These are phyloP conservation scores for Mus minutoides DNA, from an alignment of 2,797 vertebrate species.

Conservation along the genomic window DNA sequence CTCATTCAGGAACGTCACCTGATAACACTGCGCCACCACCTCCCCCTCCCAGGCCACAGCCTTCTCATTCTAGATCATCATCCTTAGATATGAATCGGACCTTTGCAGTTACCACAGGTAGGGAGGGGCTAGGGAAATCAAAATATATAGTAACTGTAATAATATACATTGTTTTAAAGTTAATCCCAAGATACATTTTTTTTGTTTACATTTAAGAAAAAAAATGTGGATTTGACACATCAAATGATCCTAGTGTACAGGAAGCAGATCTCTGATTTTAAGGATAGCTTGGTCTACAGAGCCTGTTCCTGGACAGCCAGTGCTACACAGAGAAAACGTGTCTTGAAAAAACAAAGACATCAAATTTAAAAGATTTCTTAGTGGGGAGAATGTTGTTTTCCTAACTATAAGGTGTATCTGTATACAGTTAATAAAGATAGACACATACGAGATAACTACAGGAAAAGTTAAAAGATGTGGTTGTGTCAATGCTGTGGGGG, in stretches of 20 bases:
- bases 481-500: neutral
- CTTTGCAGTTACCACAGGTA: slow-evolving; percentile 92
- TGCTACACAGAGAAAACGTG: neutral
- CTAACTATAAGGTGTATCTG: neutral
- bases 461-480: neutral
- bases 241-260: neutral
- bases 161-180: slow-evolving; percentile 30
- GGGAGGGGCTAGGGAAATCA: slow-evolving; percentile 27
- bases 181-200: slow-evolving; percentile 16
- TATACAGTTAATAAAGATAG: slow-evolving; percentile 22
- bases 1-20: slow-evolving; percentile 97
- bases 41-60: slow-evolving; percentile 95
- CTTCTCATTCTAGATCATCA: slow-evolving; percentile 97
- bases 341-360: neutral
- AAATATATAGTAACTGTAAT: neutral
- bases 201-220: slow-evolving; percentile 50
- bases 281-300: neutral
- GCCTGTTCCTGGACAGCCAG: neutral
- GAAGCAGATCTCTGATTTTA: neutral
- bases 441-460: neutral
- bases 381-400: neutral
- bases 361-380: neutral
- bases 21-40: slow-evolving; percentile 95
- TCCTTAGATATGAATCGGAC: slow-evolving; percentile 98
- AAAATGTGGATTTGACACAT: slow-evolving; percentile 46